Evolutionary conservation across 1,140 invertebrate genomes (phyloP), one percentile per base, ranked within the genome.

Genomic region (Piezodorus guildinii): DNA sequence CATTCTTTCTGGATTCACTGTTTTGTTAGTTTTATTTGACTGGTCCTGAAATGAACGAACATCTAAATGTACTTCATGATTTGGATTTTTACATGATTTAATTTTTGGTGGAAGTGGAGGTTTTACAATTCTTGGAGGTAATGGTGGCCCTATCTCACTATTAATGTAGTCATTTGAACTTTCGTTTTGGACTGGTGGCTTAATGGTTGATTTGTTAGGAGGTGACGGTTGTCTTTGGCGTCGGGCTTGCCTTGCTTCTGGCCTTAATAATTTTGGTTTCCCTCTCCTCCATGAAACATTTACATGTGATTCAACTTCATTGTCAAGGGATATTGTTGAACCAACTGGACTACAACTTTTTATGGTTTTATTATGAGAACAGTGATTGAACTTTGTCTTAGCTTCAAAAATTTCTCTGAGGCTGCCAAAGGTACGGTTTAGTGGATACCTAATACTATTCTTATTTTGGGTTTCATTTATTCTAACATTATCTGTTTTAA

Each of bases 331-430:
- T 16, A 60, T 64, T 14, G 66, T 70, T 16, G 69, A 71, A 0
- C 61, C 65, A 8, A 63, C 68, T 17, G 70, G 44, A 56, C 25
- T 60, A 49, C 58, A 70, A 12, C 67, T 62, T 0, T 71, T 69
- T 12, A 69, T 64, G 27, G 63, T 56, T n/a, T 56, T 65, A 56
- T 63, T 59, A 17, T 66, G 49, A 43, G 43, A 49, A 23, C 62
- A 66, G 17, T 66, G 64, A 30, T 70, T 58, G 19, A 70, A 70
- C 1, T 68, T 25, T 49, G 68, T 71, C 0, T 71, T 69, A 6
- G 82, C 80, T 64, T 88, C 85, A 68, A 85, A 85, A 46, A 89
- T 87, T 70, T 86, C 84, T 27, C 86, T 75, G 1, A 90, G 72
- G 72, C 83, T 87, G 39, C 82, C 80, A 67, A 85, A 84, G 65